These are phyloP conservation scores for Rhyacophila evoluta DNA, from an alignment of 2,888 invertebrate genomes.

Conservation along the genomic window DNA sequence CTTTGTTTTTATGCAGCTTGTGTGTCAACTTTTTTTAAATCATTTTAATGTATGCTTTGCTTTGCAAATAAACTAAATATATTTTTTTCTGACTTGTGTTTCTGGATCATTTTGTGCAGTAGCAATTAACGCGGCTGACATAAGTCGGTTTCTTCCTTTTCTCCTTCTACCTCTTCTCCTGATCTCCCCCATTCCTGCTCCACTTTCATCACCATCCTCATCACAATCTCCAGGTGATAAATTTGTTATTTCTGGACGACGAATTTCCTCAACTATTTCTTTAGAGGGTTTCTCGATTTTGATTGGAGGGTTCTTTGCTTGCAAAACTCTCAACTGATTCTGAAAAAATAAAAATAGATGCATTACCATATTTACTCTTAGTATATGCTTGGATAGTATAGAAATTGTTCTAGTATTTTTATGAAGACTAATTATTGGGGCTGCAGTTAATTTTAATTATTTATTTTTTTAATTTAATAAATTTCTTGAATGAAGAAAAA, in stretches of 20 bases:
- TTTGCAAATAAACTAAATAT: too few relatives aligned
- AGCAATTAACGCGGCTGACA: slow-evolving; percentile 67
- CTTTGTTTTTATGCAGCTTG: too few relatives aligned
- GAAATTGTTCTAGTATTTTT: too few relatives aligned
- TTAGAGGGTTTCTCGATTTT: slow-evolving; percentile 53
- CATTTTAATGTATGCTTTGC: too few relatives aligned
- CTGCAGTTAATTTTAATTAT: too few relatives aligned
- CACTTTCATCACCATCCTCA: slow-evolving; percentile 66
- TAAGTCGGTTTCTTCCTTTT: slow-evolving; percentile 66
- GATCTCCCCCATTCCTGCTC: slow-evolving; percentile 60
- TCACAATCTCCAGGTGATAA: slow-evolving; percentile 65
- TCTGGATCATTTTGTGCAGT: slow-evolving; percentile 75
- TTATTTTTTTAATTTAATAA: too few relatives aligned
- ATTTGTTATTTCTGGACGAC: slow-evolving; percentile 55
- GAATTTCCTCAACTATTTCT: slow-evolving; percentile 56
- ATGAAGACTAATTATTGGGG: too few relatives aligned
- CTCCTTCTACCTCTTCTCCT: slow-evolving; percentile 70
- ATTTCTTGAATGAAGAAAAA: too few relatives aligned
- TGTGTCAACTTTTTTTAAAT: too few relatives aligned
- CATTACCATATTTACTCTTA: too few relatives aligned
- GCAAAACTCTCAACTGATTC: slow-evolving; percentile 66
- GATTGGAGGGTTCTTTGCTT: slow-evolving; percentile 61
- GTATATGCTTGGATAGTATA: too few relatives aligned
- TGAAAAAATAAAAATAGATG: slow-evolving; percentile 59
- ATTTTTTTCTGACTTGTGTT: too few relatives aligned